Evolutionary conservation across 2,888 invertebrate species (phyloP).

Genomic region (Pasiphila rectangulata): DNA sequence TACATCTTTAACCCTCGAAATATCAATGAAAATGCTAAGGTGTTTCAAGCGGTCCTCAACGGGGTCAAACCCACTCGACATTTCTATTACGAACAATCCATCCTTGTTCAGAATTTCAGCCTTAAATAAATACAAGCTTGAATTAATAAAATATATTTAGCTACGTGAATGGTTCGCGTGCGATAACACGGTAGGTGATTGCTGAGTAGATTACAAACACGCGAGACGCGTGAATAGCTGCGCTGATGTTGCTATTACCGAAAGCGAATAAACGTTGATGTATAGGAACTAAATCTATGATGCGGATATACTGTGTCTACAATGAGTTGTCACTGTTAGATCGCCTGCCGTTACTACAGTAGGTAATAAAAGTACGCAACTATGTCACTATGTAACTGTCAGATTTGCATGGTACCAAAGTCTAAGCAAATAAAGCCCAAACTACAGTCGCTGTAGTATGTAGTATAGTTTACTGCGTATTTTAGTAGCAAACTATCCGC

Average conservation of each 20-base stretch:
- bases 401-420: too few relatives aligned
- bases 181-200: conserved; percentile 37
- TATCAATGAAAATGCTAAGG: conserved; percentile 16
- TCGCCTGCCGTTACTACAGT: too few relatives aligned
- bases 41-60: conserved; percentile 7
- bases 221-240: conserved; percentile 40
- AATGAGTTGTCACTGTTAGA: too few relatives aligned
- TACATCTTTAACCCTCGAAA: background rate
- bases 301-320: too few relatives aligned
- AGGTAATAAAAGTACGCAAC: too few relatives aligned
- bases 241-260: conserved; percentile 2
- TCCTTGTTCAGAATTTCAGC: conserved; percentile 2
- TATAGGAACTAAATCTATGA: background rate
- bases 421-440: too few relatives aligned
- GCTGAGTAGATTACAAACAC: conserved; percentile 37
- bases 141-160: conserved; percentile 23
- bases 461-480: too few relatives aligned
- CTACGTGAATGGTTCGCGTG: conserved; percentile 40
- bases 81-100: conserved; percentile 7
- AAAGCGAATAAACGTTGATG: background rate
- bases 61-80: conserved; percentile 18
- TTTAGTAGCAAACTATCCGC: too few relatives aligned
- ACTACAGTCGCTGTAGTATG: too few relatives aligned
- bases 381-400: too few relatives aligned
- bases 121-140: conserved; percentile 13